These are phyloP conservation scores for Echiichthys vipera DNA, from an alignment of 2,797 vertebrate species.

Conservation along the genomic window DNA sequence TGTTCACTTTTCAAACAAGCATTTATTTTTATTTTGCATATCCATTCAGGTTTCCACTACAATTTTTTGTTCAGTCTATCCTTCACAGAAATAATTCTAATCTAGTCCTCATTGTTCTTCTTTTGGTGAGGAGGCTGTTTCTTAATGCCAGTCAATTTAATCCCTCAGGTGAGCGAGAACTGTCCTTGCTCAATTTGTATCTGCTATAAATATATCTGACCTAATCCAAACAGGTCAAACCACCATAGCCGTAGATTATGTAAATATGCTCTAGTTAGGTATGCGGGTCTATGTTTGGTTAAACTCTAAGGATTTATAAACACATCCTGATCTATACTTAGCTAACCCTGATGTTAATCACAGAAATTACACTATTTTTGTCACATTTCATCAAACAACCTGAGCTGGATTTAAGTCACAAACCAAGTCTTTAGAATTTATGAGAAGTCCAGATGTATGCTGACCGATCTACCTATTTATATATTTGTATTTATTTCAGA, in stretches of 20 bases:
- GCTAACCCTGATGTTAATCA: not conserved
- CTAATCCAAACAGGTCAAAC: constrained; percentile 53
- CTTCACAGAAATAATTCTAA: not conserved
- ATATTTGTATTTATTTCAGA: too few relatives aligned
- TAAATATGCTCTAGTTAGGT: constrained; percentile 30
- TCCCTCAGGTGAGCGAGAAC: not conserved
- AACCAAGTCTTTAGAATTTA: not conserved
- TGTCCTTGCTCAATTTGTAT: not conserved
- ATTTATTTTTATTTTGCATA: not conserved
- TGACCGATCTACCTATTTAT: too few relatives aligned
- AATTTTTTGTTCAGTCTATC: not conserved
- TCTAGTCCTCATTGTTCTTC: not conserved
- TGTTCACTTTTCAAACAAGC: not conserved
- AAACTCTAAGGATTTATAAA: constrained; percentile 24
- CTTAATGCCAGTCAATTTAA: not conserved
- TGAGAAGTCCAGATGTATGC: not conserved
- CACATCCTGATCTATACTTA: constrained; percentile 25
- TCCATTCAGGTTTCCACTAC: not conserved
- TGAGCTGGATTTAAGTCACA: not conserved
- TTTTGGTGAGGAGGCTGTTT: not conserved
- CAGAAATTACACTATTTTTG: not conserved
- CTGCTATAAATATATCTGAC: constrained; percentile 8
- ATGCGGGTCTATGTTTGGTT: constrained; percentile 21
- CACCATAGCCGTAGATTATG: constrained; percentile 9
- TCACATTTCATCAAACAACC: not conserved